A percentile compares a stretch with the other conserved stretches of the same genome.
Evolutionary conservation across 1,140 invertebrate species (phyloP).

Genomic region (Stenopsyche tienmushanensis): DNA sequence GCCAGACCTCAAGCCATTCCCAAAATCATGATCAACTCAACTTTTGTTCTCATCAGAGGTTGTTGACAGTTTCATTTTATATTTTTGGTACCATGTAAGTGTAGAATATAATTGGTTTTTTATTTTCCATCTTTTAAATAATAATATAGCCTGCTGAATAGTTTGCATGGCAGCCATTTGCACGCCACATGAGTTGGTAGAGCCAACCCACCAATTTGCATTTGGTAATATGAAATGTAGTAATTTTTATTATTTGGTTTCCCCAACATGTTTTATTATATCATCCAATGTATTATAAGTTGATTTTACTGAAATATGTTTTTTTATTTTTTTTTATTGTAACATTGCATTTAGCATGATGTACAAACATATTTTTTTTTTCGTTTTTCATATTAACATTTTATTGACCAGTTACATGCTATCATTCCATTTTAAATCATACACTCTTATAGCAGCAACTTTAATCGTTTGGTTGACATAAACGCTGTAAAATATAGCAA

Average conservation of each 20-base stretch:
- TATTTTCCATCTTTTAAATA: slow-evolving; percentile 11
- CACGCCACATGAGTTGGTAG: slow-evolving; percentile 38
- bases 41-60: slow-evolving; percentile 37
- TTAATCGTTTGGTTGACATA: too few relatives aligned
- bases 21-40: slow-evolving; percentile 41
- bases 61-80: slow-evolving; percentile 41
- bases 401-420: too few relatives aligned
- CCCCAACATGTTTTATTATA: too few relatives aligned
- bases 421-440: too few relatives aligned
- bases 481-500: too few relatives aligned
- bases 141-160: slow-evolving; percentile 38
- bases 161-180: slow-evolving; percentile 41
- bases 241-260: background rate
- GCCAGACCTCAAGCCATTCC: slow-evolving; percentile 39
- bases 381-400: too few relatives aligned
- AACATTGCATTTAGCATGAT: slow-evolving; percentile 19
- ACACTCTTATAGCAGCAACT: too few relatives aligned
- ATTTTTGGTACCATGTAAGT: slow-evolving; percentile 32
- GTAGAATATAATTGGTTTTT: slow-evolving; percentile 24
- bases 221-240: slow-evolving; percentile 17
- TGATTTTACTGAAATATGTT: background rate
- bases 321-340: slow-evolving; percentile 4
- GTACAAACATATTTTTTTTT: too few relatives aligned
- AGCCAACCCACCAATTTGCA: slow-evolving; percentile 33
- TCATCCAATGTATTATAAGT: too few relatives aligned